Base-by-base conservation (phyloP, 2,113 vertebrate genomes). In the Passer montanus region DNA sequence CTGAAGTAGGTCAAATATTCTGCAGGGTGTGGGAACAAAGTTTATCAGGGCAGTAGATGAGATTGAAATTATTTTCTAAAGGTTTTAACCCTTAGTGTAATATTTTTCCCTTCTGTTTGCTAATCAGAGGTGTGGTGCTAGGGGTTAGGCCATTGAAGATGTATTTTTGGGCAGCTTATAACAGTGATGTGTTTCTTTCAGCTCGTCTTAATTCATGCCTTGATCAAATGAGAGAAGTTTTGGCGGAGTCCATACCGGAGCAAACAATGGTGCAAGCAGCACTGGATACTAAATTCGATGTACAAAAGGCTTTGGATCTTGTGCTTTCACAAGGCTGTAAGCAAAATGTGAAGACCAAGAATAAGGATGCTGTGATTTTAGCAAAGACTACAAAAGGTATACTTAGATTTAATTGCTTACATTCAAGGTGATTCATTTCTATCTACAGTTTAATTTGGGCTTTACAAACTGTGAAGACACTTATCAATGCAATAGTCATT, bases 121-220 rank as follows among this genome's bases (percentile, higher is more conserved):
- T 85, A 58, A 70, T 83, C 16, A 74, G 41, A 64, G 26, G 4
- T 43, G 13, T 75, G 43, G 19, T 87, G 35, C 63, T 80, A 50
- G n/a, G 74, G 26, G 28, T 68, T 76, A 78, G 47, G 66, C 62
- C 16, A 2, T n/a, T 80, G 47, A 50, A 88, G 64, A 58, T 26
- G 1, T 7, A 47, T 76, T 72, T 81, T 80, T 63, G 50, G 39
- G 18, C 18, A 59, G 19, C 44, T 95, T 85, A 1, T 97, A 95
- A 95, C 74, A 84, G 18, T 63, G 62, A 82, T 74, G 27, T 97
- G 28, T 97, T 66, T 97, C 26, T 98, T 97, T 59, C 95, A 99
- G 99, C 98, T 60, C 98, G 97, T 93, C 98, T 99, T 93, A 98
- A 98, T 97, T 99, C 99, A 23, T 99, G 99, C 96, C 98, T 99